Conservation (phyloP, 2,888 invertebrate genomes). For the Bembecia ichneumoniformis region DNA sequence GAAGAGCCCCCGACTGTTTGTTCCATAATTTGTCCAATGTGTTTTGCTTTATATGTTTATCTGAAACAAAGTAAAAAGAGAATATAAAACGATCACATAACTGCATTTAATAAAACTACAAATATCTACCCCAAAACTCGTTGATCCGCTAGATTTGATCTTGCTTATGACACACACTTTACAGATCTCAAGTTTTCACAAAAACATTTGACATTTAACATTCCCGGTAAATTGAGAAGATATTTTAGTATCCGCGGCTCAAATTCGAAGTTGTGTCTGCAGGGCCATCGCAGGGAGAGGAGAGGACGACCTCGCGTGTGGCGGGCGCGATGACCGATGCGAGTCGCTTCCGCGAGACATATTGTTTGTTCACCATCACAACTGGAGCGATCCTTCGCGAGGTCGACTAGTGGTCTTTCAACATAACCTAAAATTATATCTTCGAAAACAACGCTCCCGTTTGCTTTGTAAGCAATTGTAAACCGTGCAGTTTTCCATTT, state of each 20-base stretch:
- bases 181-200: no score
- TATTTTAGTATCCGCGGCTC: no score
- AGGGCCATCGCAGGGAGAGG: neutral
- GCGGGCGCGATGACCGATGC: constrained; percentile 10
- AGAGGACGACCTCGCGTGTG: constrained; percentile 11
- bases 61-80: constrained; percentile 39
- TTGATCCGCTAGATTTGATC: no score
- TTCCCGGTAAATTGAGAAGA: no score
- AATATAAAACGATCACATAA: neutral
- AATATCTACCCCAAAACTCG: neutral
- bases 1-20: constrained; percentile 68
- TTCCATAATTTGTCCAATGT: constrained; percentile 73
- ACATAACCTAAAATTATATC: constrained; percentile 20
- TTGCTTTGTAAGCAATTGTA: neutral
- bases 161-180: no score
- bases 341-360: constrained; percentile 35
- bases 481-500: neutral
- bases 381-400: constrained; percentile 26
- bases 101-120: neutral
- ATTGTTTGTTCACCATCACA: constrained; percentile 26
- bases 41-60: constrained; percentile 69
- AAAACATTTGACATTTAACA: no score
- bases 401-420: constrained; percentile 58
- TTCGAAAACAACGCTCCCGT: constrained; percentile 12
- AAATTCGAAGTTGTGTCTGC: neutral